Evolutionary conservation across 92 coral and sea anemone species (phyloP).

Genomic region (Scolanthus callimorphus): DNA sequence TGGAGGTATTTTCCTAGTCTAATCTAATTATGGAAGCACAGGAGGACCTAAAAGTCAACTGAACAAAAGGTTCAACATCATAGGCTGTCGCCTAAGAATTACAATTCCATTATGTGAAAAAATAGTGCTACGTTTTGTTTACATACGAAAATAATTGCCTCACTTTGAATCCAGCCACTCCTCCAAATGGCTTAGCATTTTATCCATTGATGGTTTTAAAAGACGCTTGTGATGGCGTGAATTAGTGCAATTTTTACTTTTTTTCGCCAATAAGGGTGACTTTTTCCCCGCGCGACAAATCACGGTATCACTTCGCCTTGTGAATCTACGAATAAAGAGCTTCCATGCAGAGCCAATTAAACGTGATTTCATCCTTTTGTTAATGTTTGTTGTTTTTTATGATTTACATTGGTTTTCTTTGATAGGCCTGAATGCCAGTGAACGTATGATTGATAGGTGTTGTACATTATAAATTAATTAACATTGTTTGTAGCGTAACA

Average conservation of each 20-base stretch:
- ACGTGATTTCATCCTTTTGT: conserved; percentile 63
- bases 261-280: conserved; percentile 30
- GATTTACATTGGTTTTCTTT: conserved; percentile 78
- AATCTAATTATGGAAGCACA: conserved; percentile 48
- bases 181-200: conserved; percentile 14
- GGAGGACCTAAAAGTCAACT: conserved; percentile 43
- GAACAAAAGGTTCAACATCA: conserved; percentile 72
- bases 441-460: conserved; percentile 89
- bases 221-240: conserved; percentile 18
- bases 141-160: conserved; percentile 81
- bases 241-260: conserved; percentile 34
- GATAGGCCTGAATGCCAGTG: conserved; percentile 70
- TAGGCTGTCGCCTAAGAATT: conserved; percentile 58
- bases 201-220: conserved; percentile 27
- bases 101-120: conserved; percentile 80
- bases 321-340: conserved; percentile 18
- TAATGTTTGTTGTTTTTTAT: conserved; percentile 81
- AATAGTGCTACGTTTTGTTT: conserved; percentile 76
- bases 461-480: conserved; percentile 99
- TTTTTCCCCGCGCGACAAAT: conserved; percentile 16
- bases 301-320: too few species aligned
- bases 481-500: conserved; percentile 99
- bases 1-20: conserved; percentile 6
- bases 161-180: conserved; percentile 25
- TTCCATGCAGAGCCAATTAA: conserved; percentile 44